Evolutionary conservation across 2,113 vertebrate species (phyloP).

Genomic region (Ophiodon elongatus): DNA sequence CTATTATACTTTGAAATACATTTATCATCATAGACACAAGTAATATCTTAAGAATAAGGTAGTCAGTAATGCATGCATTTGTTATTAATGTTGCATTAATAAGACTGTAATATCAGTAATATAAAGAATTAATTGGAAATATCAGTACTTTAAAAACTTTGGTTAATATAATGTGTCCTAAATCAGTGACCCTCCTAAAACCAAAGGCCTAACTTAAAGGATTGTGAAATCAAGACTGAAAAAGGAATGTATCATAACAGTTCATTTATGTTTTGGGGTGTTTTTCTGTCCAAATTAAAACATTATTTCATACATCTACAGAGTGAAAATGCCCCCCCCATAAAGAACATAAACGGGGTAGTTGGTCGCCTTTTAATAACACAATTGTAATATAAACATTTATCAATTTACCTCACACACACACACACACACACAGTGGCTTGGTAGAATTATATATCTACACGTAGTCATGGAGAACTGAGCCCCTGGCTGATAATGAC

Average conservation of each 20-base stretch:
- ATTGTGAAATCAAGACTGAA: background rate
- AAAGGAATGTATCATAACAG: background rate
- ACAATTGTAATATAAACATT: too few species aligned
- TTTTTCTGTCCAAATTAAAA: background rate
- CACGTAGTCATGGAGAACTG: background rate
- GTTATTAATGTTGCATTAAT: background rate
- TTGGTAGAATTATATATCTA: background rate
- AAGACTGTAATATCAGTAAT: background rate
- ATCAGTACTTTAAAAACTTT: background rate
- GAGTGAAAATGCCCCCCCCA: background rate
- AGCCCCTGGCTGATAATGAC: slow-evolving; percentile 22
- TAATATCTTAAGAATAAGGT: background rate
- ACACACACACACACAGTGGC: background rate
- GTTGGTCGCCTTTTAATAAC: background rate
- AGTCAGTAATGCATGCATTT: background rate
- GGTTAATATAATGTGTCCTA: background rate
- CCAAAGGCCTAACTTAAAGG: background rate
- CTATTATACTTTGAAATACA: too few species aligned
- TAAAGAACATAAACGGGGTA: background rate
- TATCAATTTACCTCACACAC: background rate
- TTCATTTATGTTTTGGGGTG: background rate
- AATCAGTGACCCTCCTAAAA: too few species aligned
- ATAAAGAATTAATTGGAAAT: background rate
- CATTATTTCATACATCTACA: background rate
- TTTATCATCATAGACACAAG: background rate